Evolutionary conservation across 2,113 vertebrate genomes (phyloP).

Genomic region (Myiagra hebetior): DNA sequence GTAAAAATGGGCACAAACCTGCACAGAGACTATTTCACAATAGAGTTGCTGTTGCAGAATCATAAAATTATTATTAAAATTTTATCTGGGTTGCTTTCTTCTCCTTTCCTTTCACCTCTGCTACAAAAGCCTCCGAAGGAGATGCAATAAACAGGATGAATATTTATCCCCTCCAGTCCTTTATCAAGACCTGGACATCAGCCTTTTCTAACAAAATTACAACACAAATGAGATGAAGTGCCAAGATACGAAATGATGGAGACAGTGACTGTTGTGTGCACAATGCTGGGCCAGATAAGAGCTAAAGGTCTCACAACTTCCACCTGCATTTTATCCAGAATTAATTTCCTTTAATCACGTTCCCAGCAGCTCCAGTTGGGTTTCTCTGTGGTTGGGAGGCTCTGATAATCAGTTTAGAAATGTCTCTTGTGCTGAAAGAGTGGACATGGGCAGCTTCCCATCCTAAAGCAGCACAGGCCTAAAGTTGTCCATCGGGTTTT

Average conservation of each 20-base stretch:
- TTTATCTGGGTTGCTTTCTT: neutral
- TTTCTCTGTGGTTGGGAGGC: neutral
- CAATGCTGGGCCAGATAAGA: neutral
- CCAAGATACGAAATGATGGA: neutral
- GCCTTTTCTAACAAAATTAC: neutral
- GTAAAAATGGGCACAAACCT: neutral
- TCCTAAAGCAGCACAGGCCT: neutral
- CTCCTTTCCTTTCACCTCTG: neutral
- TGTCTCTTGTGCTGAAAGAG: neutral
- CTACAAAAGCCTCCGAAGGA: neutral
- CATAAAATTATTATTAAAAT: neutral
- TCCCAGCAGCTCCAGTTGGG: neutral
- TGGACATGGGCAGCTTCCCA: neutral
- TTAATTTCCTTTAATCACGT: constrained; percentile 49
- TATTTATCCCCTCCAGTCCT: constrained; percentile 47
- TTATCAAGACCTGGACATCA: neutral
- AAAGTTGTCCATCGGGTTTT: neutral
- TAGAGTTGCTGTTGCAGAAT: neutral
- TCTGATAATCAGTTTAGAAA: neutral
- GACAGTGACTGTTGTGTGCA: neutral
- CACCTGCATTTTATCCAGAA: constrained; percentile 16
- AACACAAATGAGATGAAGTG: neutral
- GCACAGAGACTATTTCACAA: neutral
- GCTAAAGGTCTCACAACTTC: neutral
- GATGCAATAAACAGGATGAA: constrained; percentile 26